Percentiles rank a stretch among this genome's conserved stretches.
Evolutionary conservation across 1,140 invertebrate species (phyloP).

Genomic region (Plutomurus gul): DNA sequence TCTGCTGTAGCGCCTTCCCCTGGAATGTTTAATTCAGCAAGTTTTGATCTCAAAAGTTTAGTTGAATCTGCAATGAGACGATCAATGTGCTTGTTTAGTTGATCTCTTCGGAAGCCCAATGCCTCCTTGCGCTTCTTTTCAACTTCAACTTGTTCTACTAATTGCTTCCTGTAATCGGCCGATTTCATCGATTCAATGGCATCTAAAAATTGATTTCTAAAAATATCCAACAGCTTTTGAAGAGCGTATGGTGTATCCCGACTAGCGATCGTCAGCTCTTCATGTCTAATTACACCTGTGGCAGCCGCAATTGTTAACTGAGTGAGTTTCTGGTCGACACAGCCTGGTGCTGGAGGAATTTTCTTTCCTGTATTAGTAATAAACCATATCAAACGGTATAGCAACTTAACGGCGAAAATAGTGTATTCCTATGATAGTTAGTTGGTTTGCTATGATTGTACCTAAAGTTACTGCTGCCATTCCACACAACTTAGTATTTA

Average conservation of each 20-base stretch:
- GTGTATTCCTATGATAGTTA: no score
- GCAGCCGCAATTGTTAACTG: constrained; percentile 67
- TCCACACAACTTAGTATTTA: no score
- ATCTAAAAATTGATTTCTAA: constrained; percentile 79
- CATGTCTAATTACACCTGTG: constrained; percentile 66
- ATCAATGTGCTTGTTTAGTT: constrained; percentile 89
- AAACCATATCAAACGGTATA: neutral
- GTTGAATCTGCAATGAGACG: constrained; percentile 89
- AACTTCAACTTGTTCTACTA: constrained; percentile 76
- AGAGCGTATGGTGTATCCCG: constrained; percentile 78
- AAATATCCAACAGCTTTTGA: constrained; percentile 81
- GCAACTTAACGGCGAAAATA: no score
- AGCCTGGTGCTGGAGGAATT: constrained; percentile 80
- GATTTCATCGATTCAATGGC: constrained; percentile 81
- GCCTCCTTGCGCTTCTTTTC: constrained; percentile 72
- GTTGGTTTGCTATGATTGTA: no score
- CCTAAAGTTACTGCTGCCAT: no score
- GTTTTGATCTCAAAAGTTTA: constrained; percentile 82
- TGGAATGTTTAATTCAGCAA: constrained; percentile 73
- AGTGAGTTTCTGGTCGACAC: constrained; percentile 85
- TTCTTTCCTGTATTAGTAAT: constrained; percentile 65
- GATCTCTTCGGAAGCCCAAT: constrained; percentile 75
- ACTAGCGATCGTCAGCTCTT: constrained; percentile 78
- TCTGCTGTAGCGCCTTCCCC: constrained; percentile 50
- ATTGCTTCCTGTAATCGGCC: constrained; percentile 70